phyloP scores from a whole-genome alignment of 2,888 invertebrate species.

The Criorhina ranunculi region DNA sequence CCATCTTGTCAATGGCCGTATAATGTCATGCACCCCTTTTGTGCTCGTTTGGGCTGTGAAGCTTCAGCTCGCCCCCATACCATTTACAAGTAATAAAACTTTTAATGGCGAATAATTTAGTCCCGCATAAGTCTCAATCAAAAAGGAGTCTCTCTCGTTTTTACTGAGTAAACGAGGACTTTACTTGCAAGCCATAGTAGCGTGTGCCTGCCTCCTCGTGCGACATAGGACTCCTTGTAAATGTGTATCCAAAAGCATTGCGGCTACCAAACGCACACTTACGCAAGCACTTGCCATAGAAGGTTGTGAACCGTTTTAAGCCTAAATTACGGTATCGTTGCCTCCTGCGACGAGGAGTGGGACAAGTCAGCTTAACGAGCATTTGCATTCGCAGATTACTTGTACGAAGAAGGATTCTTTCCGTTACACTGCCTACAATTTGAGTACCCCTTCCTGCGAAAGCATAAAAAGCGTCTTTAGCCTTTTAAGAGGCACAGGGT shows the following conservation, averaged over 20 bases:
- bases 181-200: background rate
- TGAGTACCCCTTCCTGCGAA: slow-evolving; percentile 5
- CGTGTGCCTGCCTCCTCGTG: slow-evolving; percentile 4
- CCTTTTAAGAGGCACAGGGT: slow-evolving; percentile 13
- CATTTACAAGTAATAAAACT: slow-evolving; percentile 62
- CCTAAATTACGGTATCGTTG: slow-evolving; percentile 34
- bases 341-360: slow-evolving; percentile 13
- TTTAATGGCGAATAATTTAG: slow-evolving; percentile 71
- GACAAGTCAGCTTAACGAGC: slow-evolving; percentile 50
- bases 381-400: slow-evolving; percentile 60
- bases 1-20: slow-evolving; percentile 47
- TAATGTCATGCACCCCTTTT: slow-evolving; percentile 43
- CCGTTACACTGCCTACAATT: background rate
- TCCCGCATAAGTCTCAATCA: slow-evolving; percentile 68
- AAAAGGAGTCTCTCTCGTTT: slow-evolving; percentile 35
- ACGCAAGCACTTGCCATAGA: slow-evolving; percentile 2
- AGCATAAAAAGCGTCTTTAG: slow-evolving; percentile 35
- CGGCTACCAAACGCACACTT: slow-evolving; percentile 50
- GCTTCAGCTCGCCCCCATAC: background rate
- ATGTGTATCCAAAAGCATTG: background rate
- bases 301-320: slow-evolving; percentile 43
- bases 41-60: background rate
- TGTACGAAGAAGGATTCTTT: slow-evolving; percentile 31
- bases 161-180: slow-evolving; percentile 31
- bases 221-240: slow-evolving; percentile 7